These are phyloP conservation scores for Pantherophis vulpinus DNA, from an alignment of 2,797 vertebrate species.

Conservation along the genomic window DNA sequence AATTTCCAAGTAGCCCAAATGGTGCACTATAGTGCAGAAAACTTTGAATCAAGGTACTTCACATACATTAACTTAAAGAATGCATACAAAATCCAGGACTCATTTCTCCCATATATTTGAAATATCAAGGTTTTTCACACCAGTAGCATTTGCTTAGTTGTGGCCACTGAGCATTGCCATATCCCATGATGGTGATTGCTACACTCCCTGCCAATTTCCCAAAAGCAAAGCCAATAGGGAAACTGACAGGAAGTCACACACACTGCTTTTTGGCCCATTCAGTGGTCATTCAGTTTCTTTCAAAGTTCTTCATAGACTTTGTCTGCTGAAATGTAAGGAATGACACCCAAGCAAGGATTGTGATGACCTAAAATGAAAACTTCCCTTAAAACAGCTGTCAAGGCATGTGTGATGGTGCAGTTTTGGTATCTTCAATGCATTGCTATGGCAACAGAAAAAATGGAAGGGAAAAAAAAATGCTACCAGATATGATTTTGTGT, in stretches of 20 bases:
- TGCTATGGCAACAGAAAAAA: not conserved
- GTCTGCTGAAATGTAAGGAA: not conserved
- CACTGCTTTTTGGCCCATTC: not conserved
- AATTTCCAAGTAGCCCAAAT: not conserved
- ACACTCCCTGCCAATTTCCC: not conserved
- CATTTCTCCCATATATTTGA: not conserved
- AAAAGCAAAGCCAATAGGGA: not conserved
- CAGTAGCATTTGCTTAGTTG: not conserved
- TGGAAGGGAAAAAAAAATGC: not conserved
- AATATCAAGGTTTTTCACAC: not conserved
- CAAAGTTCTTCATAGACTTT: not conserved
- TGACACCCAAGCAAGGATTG: not conserved
- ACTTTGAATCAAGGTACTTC: not conserved
- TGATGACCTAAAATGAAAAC: not conserved
- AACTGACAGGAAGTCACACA: not conserved
- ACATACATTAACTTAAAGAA: not conserved
- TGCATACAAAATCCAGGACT: not conserved
- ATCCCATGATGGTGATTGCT: not conserved
- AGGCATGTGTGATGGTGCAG: not conserved
- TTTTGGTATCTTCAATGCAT: not conserved
- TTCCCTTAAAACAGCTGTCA: not conserved
- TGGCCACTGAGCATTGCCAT: not conserved
- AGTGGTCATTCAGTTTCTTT: too few relatives aligned
- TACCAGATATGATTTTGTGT: not conserved
- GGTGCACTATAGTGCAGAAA: not conserved